These are phyloP conservation scores for Smittia sp. DNA, from an alignment of 2,888 invertebrate genomes.

Conservation along the genomic window DNA sequence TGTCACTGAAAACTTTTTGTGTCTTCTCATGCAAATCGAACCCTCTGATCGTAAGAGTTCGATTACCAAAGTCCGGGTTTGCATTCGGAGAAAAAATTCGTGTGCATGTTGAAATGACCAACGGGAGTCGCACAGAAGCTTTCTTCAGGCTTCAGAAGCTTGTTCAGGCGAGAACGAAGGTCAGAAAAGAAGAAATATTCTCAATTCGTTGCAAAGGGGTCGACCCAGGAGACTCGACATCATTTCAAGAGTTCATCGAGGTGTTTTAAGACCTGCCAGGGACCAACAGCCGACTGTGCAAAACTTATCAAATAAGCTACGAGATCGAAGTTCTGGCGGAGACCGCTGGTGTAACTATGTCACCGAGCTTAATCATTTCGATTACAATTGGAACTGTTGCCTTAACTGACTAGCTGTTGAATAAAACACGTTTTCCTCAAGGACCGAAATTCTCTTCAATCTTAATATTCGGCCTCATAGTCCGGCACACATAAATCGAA, in stretches of 20 bases:
- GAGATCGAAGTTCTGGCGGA: not conserved
- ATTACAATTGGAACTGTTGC: slow-evolving; percentile 24
- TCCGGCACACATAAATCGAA: too few relatives aligned
- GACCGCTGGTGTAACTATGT: not conserved
- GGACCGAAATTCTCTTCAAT: too few relatives aligned
- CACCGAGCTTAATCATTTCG: not conserved
- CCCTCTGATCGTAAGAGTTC: slow-evolving; percentile 15
- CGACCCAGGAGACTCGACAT: not conserved
- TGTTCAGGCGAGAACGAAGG: not conserved
- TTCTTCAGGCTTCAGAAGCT: not conserved
- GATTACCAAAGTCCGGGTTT: slow-evolving; percentile 18
- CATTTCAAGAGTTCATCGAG: slow-evolving; percentile 13
- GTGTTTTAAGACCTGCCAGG: not conserved
- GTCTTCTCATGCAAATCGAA: slow-evolving; percentile 34
- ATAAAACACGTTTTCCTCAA: too few relatives aligned
- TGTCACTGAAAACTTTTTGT: slow-evolving; percentile 41
- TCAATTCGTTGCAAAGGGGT: slow-evolving; percentile 9
- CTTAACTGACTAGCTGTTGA: too few relatives aligned
- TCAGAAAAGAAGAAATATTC: not conserved
- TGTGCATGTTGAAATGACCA: not conserved
- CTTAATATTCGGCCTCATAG: too few relatives aligned
- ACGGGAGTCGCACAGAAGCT: not conserved
- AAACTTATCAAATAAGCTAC: slow-evolving; percentile 30
- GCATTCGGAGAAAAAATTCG: slow-evolving; percentile 13
- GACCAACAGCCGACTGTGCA: not conserved